These are phyloP conservation scores for Malacosoma neustria DNA, from an alignment of 2,888 invertebrate genomes.

Conservation along the genomic window DNA sequence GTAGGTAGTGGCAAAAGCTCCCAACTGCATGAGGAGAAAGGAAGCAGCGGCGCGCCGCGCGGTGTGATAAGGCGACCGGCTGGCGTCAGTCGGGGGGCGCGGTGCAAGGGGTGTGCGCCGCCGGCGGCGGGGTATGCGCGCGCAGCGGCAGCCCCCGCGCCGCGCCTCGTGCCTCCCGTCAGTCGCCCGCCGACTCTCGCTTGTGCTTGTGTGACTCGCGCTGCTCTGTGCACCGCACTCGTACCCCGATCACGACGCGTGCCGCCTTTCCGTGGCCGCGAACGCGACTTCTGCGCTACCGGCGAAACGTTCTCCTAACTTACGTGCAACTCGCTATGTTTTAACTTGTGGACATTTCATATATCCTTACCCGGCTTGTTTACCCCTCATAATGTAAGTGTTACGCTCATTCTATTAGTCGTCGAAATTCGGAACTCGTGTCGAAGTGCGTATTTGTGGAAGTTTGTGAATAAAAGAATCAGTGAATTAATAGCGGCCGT, in stretches of 20 bases:
- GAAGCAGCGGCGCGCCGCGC: slow-evolving; percentile 67
- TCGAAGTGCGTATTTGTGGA: slow-evolving; percentile 59
- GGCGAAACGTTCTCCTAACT: slow-evolving; percentile 69
- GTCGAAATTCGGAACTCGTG: slow-evolving; percentile 69
- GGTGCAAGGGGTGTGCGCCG: slow-evolving; percentile 25
- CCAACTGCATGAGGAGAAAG: slow-evolving; percentile 73
- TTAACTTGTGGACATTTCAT: slow-evolving; percentile 65
- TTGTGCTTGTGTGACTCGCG: slow-evolving; percentile 75
- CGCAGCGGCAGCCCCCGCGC: slow-evolving; percentile 63
- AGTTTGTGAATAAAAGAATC: slow-evolving; percentile 56
- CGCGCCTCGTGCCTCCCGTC: slow-evolving; percentile 60
- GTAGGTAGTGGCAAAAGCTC: slow-evolving; percentile 71
- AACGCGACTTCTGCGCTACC: slow-evolving; percentile 77
- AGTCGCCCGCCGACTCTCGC: slow-evolving; percentile 77
- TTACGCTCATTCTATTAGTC: slow-evolving; percentile 63
- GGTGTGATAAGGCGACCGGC: slow-evolving; percentile 68
- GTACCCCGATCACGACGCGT: slow-evolving; percentile 72
- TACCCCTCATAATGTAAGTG: slow-evolving; percentile 73
- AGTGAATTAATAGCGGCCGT: slow-evolving; percentile 43
- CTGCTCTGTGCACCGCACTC: slow-evolving; percentile 73
- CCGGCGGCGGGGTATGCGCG: slow-evolving; percentile 50
- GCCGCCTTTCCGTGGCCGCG: slow-evolving; percentile 75
- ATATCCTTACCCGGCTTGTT: slow-evolving; percentile 71
- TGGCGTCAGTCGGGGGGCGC: slow-evolving; percentile 49
- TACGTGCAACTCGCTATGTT: slow-evolving; percentile 69